Percentiles rank a stretch among this genome's conserved stretches.
Conservation (phyloP, 2,888 invertebrate genomes). For the Oeneis ivallda region DNA sequence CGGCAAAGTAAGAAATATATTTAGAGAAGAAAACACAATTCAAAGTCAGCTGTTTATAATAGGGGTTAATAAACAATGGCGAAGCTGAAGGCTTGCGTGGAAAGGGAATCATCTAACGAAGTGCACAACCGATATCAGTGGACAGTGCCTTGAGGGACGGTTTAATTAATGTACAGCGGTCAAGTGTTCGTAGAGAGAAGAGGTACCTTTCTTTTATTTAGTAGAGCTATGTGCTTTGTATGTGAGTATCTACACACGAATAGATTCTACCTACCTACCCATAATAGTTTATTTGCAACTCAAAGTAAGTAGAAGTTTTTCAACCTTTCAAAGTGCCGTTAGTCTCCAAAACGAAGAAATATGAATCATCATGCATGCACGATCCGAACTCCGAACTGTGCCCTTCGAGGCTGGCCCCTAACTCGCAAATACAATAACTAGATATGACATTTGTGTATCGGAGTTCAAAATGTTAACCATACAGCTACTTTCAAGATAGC, state of each 20-base stretch:
- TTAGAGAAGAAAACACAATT: slow-evolving; percentile 51
- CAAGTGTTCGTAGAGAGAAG: slow-evolving; percentile 16
- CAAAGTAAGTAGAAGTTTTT: slow-evolving; percentile 22
- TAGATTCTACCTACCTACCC: too few relatives aligned
- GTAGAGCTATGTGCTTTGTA: slow-evolving; percentile 1
- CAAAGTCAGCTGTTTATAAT: slow-evolving; percentile 65
- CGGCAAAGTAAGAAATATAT: slow-evolving; percentile 6
- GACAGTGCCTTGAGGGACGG: slow-evolving; percentile 42
- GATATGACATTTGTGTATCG: slow-evolving; percentile 36
- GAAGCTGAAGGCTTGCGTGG: slow-evolving; percentile 52
- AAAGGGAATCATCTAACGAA: slow-evolving; percentile 69
- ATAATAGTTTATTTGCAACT: not conserved
- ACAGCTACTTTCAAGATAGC: slow-evolving; percentile 15
- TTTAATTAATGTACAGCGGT: slow-evolving; percentile 43
- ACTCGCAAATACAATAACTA: slow-evolving; percentile 34
- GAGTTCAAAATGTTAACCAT: slow-evolving; percentile 22
- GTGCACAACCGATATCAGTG: slow-evolving; percentile 49
- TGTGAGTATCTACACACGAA: too few relatives aligned
- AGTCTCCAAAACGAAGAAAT: slow-evolving; percentile 35
- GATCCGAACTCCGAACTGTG: slow-evolving; percentile 47
- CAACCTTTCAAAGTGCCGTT: slow-evolving; percentile 25
- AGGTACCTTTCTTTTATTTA: slow-evolving; percentile 23
- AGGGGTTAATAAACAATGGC: slow-evolving; percentile 57
- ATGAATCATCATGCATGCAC: slow-evolving; percentile 40
- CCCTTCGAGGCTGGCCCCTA: slow-evolving; percentile 37